A percentile compares a stretch with the other conserved stretches of the same genome.
Conservation (phyloP, 2,113 vertebrate genomes). For the Amazona vittata region DNA sequence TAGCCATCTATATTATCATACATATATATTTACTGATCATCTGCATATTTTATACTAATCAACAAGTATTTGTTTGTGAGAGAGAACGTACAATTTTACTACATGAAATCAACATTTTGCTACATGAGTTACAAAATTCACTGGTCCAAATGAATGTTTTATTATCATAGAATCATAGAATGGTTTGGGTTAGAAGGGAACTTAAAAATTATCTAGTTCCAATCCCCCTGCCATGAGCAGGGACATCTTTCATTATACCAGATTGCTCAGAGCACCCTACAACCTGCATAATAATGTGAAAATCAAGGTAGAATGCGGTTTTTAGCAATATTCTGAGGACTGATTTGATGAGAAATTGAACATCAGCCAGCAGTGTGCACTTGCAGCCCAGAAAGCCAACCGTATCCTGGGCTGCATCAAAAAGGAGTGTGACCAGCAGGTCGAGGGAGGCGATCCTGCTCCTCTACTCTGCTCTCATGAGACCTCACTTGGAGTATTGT, state of each 20-base stretch:
- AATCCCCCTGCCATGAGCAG: background rate
- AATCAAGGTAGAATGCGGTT: background rate
- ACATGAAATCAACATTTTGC: background rate
- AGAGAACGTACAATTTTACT: background rate
- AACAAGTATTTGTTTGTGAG: background rate
- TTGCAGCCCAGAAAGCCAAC: too few relatives aligned
- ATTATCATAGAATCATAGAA: background rate
- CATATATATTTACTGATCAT: conserved; percentile 24
- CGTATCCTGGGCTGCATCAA: too few relatives aligned
- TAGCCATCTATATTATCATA: background rate
- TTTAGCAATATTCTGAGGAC: background rate
- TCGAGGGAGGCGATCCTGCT: too few relatives aligned
- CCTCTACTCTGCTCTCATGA: too few relatives aligned
- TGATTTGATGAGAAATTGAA: too few relatives aligned
- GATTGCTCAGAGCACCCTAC: background rate
- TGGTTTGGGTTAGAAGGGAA: background rate
- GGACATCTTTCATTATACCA: background rate
- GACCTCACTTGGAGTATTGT: too few relatives aligned
- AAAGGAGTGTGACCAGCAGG: too few relatives aligned
- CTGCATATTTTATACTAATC: conserved; percentile 54
- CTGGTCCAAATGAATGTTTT: background rate
- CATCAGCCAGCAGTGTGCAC: too few relatives aligned
- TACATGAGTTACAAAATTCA: background rate
- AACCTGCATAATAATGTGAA: background rate
- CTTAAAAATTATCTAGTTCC: background rate